phyloP scores from a whole-genome alignment of 2,113 vertebrate species.

The Gavia stellata region DNA sequence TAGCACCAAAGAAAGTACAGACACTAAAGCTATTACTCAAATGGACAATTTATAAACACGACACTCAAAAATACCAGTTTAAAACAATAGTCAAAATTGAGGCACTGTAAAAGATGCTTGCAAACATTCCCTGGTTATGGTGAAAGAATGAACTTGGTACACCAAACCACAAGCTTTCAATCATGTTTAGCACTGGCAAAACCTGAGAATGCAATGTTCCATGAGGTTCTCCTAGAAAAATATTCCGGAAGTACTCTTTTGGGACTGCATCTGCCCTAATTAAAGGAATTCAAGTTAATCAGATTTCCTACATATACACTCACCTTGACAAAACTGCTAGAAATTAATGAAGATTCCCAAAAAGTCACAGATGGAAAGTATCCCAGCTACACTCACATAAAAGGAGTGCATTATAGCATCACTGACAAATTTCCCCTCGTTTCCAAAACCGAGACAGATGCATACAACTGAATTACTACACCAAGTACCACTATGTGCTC shows the following conservation, averaged over 20 bases:
- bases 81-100: background rate
- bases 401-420: background rate
- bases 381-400: background rate
- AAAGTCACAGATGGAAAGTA: background rate
- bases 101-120: background rate
- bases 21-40: background rate
- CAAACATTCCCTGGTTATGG: background rate
- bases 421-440: background rate
- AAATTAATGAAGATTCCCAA: background rate
- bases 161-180: background rate
- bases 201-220: background rate
- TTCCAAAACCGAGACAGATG: background rate
- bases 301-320: background rate
- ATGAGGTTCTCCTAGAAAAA: background rate
- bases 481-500: background rate
- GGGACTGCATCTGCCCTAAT: background rate
- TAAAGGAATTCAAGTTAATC: background rate
- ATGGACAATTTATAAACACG: background rate
- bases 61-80: background rate
- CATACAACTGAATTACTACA: background rate
- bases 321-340: background rate
- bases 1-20: background rate
- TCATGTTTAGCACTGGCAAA: background rate
- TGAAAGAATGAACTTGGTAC: background rate
- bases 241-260: background rate